Base-by-base conservation (phyloP, 2,113 vertebrate genomes). In the Gymnogyps californianus region DNA sequence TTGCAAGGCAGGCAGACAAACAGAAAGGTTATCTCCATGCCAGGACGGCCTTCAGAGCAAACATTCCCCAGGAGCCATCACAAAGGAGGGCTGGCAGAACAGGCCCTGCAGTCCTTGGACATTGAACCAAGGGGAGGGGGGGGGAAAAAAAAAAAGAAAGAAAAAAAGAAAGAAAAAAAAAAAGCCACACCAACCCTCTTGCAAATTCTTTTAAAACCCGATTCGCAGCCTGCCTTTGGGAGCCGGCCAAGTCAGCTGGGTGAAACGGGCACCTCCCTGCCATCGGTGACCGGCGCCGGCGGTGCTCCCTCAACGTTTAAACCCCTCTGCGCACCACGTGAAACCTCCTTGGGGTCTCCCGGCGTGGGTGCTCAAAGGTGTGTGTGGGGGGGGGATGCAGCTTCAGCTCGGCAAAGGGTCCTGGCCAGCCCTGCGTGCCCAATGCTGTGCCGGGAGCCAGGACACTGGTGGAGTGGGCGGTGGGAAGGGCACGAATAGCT, bases 11-110 rank as follows among this genome's bases (percentile, higher is more conserved):
- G 70, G 89, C 89, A 93, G 65, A 96, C 91, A 96, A 97, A 96
- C 70, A 67, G 87, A 91, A 85, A 95, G 81, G 93, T 97, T 97
- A 97, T 97, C 96, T 95, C 74, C 21, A 13, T 59, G 70, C 89
- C 95, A 96, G 61, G 84, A 87, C 14, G 6, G 87, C 95, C 93
- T 96, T 95, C 12, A 26, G 90, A 96, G 62, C 95, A 97, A 96
- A 97, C 96, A 96, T 93, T 95, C 93, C 78, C 74, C 49, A 89
- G 87, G n/a, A 97, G 70, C 82, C 95, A 87, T 87, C 90, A 90
- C 91, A 96, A 95, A 96, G 84, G 77, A 64, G 2, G 44, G 93
- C 93, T 96, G 93, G 84, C 90, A 94, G 91, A 96, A 96, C 96
- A 94, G 87, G 95, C 84, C 87, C 74, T 28, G 65, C 89, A 76